A percentile compares a stretch with the other conserved stretches of the same genome.
Conservation (phyloP, 2,113 vertebrate species). For the Psilopsiagon aurifrons region DNA sequence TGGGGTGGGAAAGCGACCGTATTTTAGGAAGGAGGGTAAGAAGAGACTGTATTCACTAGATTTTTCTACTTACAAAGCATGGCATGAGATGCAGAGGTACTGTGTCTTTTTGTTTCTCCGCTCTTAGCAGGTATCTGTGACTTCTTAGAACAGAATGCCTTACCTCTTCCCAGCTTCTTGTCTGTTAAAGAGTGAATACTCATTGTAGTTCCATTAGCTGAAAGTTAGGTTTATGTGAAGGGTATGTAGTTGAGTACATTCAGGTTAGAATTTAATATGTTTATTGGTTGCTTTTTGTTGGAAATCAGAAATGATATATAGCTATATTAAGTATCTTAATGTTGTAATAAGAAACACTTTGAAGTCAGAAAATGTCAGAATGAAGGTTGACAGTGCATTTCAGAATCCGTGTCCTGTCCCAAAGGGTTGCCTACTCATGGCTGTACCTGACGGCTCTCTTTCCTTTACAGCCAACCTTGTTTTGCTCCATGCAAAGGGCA, state of each 20-base stretch:
- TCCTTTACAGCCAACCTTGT: not conserved
- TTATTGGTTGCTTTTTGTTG: not conserved
- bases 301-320: not conserved
- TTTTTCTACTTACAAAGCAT: not conserved
- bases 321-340: not conserved
- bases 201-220: not conserved
- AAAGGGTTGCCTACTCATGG: not conserved
- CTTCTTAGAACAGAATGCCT: not conserved
- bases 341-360: not conserved
- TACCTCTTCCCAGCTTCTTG: not conserved
- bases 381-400: not conserved
- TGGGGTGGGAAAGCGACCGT: not conserved
- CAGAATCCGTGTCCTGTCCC: not conserved
- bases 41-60: not conserved
- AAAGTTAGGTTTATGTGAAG: not conserved
- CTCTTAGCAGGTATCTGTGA: not conserved
- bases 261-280: not conserved
- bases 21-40: not conserved
- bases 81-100: not conserved
- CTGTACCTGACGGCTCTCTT: accelerated
- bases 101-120: not conserved
- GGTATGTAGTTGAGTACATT: not conserved
- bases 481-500: not conserved
- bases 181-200: not conserved
- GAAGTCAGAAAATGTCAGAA: not conserved